phyloP scores from a whole-genome alignment of 35 echinoderm and acorn worm species.

The Lytechinus pictus region DNA sequence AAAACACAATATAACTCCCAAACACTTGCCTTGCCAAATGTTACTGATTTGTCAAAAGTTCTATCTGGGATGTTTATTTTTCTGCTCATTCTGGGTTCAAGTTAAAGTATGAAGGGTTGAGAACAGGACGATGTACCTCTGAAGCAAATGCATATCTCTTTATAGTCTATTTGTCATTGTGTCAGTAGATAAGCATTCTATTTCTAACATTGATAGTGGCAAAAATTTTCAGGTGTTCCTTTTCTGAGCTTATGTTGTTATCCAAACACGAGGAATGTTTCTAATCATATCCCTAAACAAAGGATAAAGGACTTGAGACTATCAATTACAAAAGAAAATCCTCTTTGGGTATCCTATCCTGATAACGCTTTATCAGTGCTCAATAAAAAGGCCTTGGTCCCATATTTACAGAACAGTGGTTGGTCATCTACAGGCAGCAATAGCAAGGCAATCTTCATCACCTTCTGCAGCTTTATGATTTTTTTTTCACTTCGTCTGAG shows the following conservation, averaged over 20 bases:
- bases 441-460: no score
- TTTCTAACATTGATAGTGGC: background rate
- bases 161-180: background rate
- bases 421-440: background rate
- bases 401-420: background rate
- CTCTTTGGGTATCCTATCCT: background rate
- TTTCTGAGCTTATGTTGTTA: background rate
- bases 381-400: background rate
- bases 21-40: background rate
- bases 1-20: conserved; percentile 13
- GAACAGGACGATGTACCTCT: background rate
- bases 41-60: background rate
- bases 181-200: background rate
- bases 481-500: no score
- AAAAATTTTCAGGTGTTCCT: background rate
- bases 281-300: background rate
- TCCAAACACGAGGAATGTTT: background rate
- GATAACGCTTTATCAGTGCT: background rate
- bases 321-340: background rate
- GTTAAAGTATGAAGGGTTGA: background rate
- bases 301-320: background rate
- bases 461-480: no score
- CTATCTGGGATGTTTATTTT: background rate
- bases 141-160: background rate
- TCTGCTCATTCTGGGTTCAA: background rate